phyloP scores from a whole-genome alignment of 2,797 vertebrate genomes.

The Phylloscopus collybita region DNA sequence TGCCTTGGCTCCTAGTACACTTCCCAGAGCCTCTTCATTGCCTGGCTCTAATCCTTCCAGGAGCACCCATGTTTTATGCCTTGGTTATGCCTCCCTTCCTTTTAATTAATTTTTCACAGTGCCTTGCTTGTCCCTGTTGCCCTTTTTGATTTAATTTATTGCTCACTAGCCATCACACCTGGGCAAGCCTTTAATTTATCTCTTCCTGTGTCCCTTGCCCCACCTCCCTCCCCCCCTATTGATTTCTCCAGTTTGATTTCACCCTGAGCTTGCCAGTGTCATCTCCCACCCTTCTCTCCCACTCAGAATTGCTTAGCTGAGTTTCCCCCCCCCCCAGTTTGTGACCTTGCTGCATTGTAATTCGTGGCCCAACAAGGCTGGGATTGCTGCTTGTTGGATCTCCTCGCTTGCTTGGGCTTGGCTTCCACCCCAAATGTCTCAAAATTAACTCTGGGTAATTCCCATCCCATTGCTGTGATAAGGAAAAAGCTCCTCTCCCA shows the following conservation, averaged over 20 bases:
- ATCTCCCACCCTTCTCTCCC: neutral
- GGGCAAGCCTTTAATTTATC: conserved; percentile 63
- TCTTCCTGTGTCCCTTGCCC: neutral
- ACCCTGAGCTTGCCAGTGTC: neutral
- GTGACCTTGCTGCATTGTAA: neutral
- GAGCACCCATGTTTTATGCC: conserved; percentile 53
- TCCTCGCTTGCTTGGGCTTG: neutral
- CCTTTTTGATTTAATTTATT: conserved; percentile 64
- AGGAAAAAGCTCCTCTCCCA: neutral
- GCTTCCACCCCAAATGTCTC: neutral
- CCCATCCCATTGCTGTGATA: no score
- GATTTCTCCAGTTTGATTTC: conserved; percentile 51
- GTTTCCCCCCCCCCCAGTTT: neutral
- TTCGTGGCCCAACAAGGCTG: neutral
- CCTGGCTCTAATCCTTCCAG: neutral
- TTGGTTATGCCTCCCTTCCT: conserved; percentile 58
- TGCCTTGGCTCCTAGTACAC: neutral
- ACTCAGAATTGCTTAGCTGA: neutral
- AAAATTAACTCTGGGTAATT: neutral
- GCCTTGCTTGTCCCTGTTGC: conserved; percentile 25
- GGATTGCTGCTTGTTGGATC: neutral
- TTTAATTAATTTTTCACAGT: conserved; percentile 70
- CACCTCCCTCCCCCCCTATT: conserved; percentile 43
- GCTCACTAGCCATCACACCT: conserved; percentile 57
- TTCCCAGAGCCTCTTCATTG: neutral